Percentiles rank a stretch among this genome's conserved stretches.
These are phyloP conservation scores for Cheilosia vernalis DNA, from an alignment of 2,888 invertebrate genomes.

Conservation along the genomic window DNA sequence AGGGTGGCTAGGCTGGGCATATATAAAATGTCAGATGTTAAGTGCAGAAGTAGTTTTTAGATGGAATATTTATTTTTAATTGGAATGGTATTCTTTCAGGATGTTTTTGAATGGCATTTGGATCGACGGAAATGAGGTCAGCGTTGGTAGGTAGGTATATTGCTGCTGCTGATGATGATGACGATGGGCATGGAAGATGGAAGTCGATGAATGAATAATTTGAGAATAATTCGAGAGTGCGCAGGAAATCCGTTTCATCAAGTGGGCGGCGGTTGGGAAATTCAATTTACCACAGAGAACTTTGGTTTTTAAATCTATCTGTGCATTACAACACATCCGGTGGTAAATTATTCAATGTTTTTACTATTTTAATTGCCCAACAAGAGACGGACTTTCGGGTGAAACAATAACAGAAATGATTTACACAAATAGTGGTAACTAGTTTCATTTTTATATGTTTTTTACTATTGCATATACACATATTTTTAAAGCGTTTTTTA, in stretches of 20 bases:
- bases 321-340: slow-evolving; percentile 1
- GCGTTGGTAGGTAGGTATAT: slow-evolving; percentile 43
- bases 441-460: no score
- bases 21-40: slow-evolving; percentile 59
- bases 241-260: slow-evolving; percentile 56
- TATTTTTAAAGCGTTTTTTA: no score
- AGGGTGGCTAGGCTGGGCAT: slow-evolving; percentile 11
- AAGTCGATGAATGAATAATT: slow-evolving; percentile 62
- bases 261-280: slow-evolving; percentile 16
- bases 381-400: no score
- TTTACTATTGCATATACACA: no score
- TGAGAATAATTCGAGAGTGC: slow-evolving; percentile 19
- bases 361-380: no score
- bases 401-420: no score
- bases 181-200: slow-evolving; percentile 10
- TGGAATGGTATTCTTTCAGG: slow-evolving; percentile 68
- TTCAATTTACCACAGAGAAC: neutral
- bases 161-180: neutral
- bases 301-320: slow-evolving; percentile 3
- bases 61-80: slow-evolving; percentile 72
- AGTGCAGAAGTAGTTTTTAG: slow-evolving; percentile 69
- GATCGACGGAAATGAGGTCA: slow-evolving; percentile 72
- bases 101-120: slow-evolving; percentile 68
- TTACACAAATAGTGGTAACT: no score
- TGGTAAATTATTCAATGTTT: neutral